phyloP scores from a whole-genome alignment of 2,113 vertebrate genomes.

The Xyliphius kryptos region DNA sequence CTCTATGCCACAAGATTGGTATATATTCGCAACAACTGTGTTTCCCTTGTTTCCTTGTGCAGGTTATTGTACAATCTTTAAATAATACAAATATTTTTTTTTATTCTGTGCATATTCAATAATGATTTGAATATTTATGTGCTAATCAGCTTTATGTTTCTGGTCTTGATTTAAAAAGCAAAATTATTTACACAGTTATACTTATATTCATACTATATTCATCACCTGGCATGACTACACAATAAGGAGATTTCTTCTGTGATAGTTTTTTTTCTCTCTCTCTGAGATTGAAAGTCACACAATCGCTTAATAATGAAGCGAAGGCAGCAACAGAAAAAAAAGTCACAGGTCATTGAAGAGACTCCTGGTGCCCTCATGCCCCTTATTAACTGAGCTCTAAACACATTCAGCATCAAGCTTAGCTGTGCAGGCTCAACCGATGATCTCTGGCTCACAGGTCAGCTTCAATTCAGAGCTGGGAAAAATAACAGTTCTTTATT shows the following conservation, averaged over 20 bases:
- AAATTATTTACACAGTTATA: background rate
- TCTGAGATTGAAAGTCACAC: slow-evolving; percentile 20
- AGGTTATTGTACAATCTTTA: background rate
- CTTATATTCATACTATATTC: background rate
- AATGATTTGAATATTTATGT: no score
- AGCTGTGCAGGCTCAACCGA: background rate
- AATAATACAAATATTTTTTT: background rate
- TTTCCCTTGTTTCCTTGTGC: no score
- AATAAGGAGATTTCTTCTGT: background rate
- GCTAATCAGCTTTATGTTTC: no score
- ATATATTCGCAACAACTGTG: no score
- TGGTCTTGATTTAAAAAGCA: background rate
- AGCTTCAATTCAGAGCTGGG: background rate
- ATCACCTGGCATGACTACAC: background rate
- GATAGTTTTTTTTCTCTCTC: background rate
- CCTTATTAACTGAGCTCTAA: slow-evolving; percentile 20
- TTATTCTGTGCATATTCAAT: background rate
- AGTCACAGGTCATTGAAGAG: slow-evolving; percentile 1
- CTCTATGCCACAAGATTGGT: no score
- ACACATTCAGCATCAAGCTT: slow-evolving; percentile 3
- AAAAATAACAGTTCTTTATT: background rate
- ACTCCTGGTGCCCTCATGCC: slow-evolving; percentile 1
- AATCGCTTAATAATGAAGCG: slow-evolving; percentile 16
- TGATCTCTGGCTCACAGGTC: background rate
- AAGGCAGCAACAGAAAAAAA: background rate